Base-by-base conservation (phyloP, 2,797 vertebrate genomes). In the Siniperca obscura region DNA sequence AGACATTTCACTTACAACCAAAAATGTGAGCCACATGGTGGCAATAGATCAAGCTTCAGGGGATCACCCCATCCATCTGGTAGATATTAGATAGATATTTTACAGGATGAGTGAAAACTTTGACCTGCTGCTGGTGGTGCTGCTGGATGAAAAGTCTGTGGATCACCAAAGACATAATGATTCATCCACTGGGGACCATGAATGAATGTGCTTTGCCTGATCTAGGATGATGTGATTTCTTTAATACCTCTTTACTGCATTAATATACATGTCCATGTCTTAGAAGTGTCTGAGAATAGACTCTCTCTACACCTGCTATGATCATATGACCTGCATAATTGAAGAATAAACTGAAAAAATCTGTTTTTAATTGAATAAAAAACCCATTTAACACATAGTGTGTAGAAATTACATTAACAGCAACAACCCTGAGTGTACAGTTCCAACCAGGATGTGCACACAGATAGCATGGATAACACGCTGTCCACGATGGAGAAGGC, bases 361-460 rank as follows among this genome's bases (percentile, higher is more conserved):
- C 34, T 13, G 22, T 2, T 61, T 75, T 62, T 75, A 73, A 80
- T 52, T 69, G 8, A 71, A 78, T 82, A 40, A 72, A 75, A 75
- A 74, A 68, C 16, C 40, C 79, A 80, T 78, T 82, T 40, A 71
- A 52, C 70, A 86, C 81, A n/a, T 34, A 48, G 3, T 0, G 4
- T 11, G 56, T 14, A 42, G n/a, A 56, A 67, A 67, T 73, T 50
- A 8, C 22, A 3, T 70, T 60, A 60, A 12, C n/a, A 53, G 61
- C 42, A 77, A 53, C 42, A 68, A 30, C 14, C 61, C 7, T 5
- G 57, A 71, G 64, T 53, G 62, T 70, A 19, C 1, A 6, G 67
- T 77, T 76, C 78, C 76, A 73, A 16, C 38, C 52, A 36, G 48
- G 27, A 44, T 40, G 56, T 42, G 16, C 52, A 17, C 76, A 22